Conservation (phyloP, 2,113 vertebrate genomes). For the Gnathochromis pfefferi region DNA sequence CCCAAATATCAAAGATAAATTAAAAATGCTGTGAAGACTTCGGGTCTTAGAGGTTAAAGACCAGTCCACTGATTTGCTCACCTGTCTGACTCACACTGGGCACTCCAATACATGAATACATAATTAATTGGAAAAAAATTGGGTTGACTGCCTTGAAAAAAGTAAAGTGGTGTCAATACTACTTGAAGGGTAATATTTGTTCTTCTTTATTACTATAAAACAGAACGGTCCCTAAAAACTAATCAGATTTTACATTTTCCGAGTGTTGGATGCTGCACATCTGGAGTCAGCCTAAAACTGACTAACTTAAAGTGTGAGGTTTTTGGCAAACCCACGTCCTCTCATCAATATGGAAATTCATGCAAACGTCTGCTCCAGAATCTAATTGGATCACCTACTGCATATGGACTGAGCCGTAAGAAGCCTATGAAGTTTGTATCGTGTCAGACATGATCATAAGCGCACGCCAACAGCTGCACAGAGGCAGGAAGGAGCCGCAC, state of each 20-base stretch:
- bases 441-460: not conserved
- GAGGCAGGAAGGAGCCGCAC: not conserved
- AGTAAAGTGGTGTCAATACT: not conserved
- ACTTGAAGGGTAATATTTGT: not conserved
- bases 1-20: not conserved
- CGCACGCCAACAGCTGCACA: not conserved
- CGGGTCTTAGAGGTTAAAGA: not conserved
- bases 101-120: not conserved
- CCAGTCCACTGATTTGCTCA: not conserved
- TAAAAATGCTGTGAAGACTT: not conserved
- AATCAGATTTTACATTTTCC: not conserved
- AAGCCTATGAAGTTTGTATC: not conserved
- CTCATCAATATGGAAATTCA: not conserved
- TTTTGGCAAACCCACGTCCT: not conserved
- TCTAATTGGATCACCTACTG: not conserved
- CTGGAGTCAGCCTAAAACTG: not conserved
- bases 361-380: not conserved
- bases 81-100: not conserved
- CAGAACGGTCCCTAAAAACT: not conserved
- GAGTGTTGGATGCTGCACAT: not conserved
- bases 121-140: not conserved
- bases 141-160: not conserved
- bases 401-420: not conserved
- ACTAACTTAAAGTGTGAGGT: not conserved
- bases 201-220: not conserved